These are phyloP conservation scores for Sthenelais limicola DNA, from an alignment of 2,888 invertebrate genomes.

Conservation along the genomic window DNA sequence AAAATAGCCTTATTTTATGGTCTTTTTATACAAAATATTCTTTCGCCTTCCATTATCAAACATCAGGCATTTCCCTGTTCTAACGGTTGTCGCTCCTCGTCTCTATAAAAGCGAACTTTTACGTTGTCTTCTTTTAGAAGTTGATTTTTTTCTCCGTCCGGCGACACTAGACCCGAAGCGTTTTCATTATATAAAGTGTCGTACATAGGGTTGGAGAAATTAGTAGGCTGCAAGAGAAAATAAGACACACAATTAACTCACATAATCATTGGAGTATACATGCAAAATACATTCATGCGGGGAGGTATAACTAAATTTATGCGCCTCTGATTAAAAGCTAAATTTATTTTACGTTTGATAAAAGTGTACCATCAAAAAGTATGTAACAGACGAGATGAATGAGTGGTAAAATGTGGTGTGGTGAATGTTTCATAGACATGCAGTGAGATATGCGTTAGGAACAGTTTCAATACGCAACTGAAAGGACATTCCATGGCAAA, in stretches of 20 bases:
- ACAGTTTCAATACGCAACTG: no score
- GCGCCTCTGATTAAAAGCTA: no score
- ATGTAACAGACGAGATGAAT: no score
- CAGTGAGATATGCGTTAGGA: no score
- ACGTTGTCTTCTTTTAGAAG: constrained; percentile 36
- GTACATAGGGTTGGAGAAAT: constrained; percentile 99
- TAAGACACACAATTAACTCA: background rate
- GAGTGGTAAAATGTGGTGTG: no score
- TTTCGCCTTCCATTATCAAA: background rate
- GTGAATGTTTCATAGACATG: no score
- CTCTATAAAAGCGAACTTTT: constrained; percentile 20
- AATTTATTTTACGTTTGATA: no score
- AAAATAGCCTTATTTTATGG: constrained; percentile 20
- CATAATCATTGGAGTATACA: background rate
- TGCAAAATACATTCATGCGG: no score
- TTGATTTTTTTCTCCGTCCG: constrained; percentile 42
- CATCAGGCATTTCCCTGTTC: constrained; percentile 19
- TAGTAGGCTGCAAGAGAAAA: constrained; percentile 75
- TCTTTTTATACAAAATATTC: constrained; percentile 24
- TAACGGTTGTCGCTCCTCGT: constrained; percentile 37
- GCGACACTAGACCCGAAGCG: constrained; percentile 11
- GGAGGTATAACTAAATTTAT: no score
- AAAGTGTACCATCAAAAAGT: no score
- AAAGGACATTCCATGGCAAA: no score
- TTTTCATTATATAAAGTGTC: constrained; percentile 79